Conservation (phyloP, 2,888 invertebrate genomes). For the Heliconius cydno region DNA sequence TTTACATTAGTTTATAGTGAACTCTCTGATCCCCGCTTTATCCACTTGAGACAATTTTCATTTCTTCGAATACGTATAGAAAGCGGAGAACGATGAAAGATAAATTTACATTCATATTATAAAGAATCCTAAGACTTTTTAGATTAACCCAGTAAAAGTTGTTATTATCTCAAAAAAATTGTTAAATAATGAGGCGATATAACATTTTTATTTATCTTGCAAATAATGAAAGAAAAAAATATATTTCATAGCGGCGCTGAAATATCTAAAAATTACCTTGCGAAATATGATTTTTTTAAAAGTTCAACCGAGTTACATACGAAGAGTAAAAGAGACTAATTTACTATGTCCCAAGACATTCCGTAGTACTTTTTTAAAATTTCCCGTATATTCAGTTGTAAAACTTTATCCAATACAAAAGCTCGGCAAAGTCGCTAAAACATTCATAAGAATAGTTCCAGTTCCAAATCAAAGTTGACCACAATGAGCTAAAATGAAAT, state of each 20-base stretch:
- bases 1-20: no score
- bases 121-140: not conserved
- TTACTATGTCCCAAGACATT: not conserved
- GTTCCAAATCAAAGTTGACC: constrained; percentile 29
- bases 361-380: constrained; percentile 1
- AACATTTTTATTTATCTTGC: no score
- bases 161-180: not conserved
- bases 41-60: no score
- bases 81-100: not conserved
- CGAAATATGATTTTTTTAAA: not conserved
- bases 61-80: no score
- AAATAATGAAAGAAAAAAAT: no score
- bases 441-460: constrained; percentile 31
- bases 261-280: not conserved
- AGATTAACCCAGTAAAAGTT: not conserved
- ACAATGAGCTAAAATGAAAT: constrained; percentile 36
- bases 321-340: constrained; percentile 12
- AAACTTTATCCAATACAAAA: constrained; percentile 30
- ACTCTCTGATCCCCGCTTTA: no score
- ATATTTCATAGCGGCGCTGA: no score
- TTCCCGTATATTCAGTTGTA: not conserved
- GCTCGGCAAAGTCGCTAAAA: constrained; percentile 25
- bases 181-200: not conserved
- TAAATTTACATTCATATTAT: not conserved
- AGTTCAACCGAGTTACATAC: not conserved